These are phyloP conservation scores for Lacerta viridis DNA, from an alignment of 2,797 vertebrate species.

Conservation along the genomic window DNA sequence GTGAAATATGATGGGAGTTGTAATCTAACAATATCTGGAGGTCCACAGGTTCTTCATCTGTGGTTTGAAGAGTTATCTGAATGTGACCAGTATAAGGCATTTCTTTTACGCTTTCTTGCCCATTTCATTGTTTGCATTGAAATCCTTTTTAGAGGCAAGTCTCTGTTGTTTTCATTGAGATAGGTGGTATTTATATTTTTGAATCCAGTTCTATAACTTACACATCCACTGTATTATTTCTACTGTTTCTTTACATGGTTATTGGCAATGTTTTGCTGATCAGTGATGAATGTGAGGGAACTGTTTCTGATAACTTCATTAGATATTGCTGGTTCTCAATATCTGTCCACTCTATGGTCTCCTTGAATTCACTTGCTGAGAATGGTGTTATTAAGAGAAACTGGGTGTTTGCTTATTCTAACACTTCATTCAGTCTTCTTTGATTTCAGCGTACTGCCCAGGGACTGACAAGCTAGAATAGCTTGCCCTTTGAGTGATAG, in stretches of 20 bases:
- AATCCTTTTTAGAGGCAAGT: not conserved
- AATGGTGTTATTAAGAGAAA: not conserved
- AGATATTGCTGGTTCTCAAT: not conserved
- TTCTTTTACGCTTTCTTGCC: not conserved
- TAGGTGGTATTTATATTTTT: not conserved
- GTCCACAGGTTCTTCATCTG: no score
- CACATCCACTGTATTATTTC: not conserved
- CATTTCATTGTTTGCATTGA: not conserved
- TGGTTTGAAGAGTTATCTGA: no score
- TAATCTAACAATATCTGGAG: no score
- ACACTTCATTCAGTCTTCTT: not conserved
- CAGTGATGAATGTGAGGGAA: not conserved
- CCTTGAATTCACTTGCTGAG: rapidly evolving
- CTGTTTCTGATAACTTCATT: not conserved
- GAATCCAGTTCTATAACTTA: not conserved
- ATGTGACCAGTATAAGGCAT: no score
- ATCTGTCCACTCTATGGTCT: not conserved
- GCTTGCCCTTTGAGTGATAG: conserved; percentile 25
- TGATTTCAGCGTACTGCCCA: not conserved
- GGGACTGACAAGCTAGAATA: conserved; percentile 51
- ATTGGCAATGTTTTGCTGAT: not conserved
- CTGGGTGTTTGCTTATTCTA: not conserved
- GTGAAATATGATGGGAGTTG: no score
- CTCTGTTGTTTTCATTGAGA: not conserved
- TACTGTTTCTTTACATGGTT: not conserved